A percentile compares a stretch with the other conserved stretches of the same genome.
These are phyloP conservation scores for Centruroides vittatus DNA, from an alignment of 1,140 invertebrate genomes.

Conservation along the genomic window DNA sequence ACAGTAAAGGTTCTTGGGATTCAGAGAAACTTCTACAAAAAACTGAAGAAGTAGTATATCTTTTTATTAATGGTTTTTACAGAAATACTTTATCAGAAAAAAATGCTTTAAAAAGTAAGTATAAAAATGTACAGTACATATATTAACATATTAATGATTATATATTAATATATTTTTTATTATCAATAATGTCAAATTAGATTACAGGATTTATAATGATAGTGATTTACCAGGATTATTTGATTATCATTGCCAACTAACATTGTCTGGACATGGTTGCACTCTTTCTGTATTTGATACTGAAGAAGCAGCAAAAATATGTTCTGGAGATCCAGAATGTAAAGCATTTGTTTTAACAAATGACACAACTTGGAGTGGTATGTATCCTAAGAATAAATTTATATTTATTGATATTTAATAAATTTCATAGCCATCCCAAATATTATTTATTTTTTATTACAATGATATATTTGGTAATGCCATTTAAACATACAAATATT, in stretches of 20 bases:
- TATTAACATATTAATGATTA: neutral
- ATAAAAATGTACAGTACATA: neutral
- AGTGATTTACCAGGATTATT: constrained; percentile 27
- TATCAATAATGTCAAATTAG: constrained; percentile 1
- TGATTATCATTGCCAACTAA: constrained; percentile 30
- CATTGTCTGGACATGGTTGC: constrained; percentile 26
- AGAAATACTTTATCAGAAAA: constrained; percentile 16
- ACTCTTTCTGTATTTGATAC: constrained; percentile 29
- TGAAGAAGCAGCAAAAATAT: constrained; percentile 28
- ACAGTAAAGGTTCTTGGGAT: constrained; percentile 22
- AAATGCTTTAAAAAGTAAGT: constrained; percentile 5
- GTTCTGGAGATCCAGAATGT: constrained; percentile 27
- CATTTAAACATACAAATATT: no score
- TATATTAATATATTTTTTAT: neutral
- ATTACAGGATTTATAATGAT: neutral
- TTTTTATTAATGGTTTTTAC: constrained; percentile 27
- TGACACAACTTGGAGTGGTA: constrained; percentile 31
- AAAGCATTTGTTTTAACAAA: constrained; percentile 28
- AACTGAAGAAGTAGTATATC: constrained; percentile 23
- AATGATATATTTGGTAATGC: no score
- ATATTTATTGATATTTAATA: no score
- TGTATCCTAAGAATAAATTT: neutral
- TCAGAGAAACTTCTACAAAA: constrained; percentile 22
- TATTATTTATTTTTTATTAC: no score
- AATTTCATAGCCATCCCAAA: no score